Conservation (phyloP, 1,140 invertebrate genomes). For the Diorhabda carinulata region DNA sequence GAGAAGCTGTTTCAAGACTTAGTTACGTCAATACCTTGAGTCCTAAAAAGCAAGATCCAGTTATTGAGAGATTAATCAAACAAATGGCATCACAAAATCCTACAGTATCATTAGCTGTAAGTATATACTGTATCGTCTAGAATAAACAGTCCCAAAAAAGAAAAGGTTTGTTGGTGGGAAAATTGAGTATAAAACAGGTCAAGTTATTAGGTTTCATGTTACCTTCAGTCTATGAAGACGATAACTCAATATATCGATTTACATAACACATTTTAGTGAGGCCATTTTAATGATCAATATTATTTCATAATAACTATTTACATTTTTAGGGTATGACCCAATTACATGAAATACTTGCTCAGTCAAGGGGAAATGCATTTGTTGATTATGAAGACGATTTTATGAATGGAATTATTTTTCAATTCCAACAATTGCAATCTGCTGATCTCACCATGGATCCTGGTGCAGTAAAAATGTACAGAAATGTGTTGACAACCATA, state of each 20-base stretch:
- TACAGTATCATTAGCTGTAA: conserved; percentile 35
- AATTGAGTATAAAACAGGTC: too few species aligned
- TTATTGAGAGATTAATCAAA: conserved; percentile 18
- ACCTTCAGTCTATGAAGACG: too few species aligned
- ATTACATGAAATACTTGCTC: conserved; percentile 57
- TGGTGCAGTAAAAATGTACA: conserved; percentile 55
- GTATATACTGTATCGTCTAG: conserved; percentile 34
- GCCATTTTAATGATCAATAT: too few species aligned
- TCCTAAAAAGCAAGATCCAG: conserved; percentile 25
- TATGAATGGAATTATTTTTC: conserved; percentile 64
- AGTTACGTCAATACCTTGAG: not conserved
- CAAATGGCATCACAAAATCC: conserved; percentile 36
- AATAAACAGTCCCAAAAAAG: too few species aligned
- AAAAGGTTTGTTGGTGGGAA: too few species aligned
- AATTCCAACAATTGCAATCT: conserved; percentile 61
- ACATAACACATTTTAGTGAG: too few species aligned
- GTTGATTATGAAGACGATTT: conserved; percentile 71
- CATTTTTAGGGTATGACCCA: conserved; percentile 64
- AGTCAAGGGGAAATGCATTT: conserved; percentile 67
- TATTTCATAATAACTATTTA: not conserved
- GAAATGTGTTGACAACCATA: conserved; percentile 61
- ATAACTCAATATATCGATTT: too few species aligned
- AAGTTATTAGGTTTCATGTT: too few species aligned
- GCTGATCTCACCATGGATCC: conserved; percentile 47
- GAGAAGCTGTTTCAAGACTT: conserved; percentile 12